These are phyloP conservation scores for Omphaloscelis lunosa DNA, from an alignment of 2,888 invertebrate genomes.

Conservation along the genomic window DNA sequence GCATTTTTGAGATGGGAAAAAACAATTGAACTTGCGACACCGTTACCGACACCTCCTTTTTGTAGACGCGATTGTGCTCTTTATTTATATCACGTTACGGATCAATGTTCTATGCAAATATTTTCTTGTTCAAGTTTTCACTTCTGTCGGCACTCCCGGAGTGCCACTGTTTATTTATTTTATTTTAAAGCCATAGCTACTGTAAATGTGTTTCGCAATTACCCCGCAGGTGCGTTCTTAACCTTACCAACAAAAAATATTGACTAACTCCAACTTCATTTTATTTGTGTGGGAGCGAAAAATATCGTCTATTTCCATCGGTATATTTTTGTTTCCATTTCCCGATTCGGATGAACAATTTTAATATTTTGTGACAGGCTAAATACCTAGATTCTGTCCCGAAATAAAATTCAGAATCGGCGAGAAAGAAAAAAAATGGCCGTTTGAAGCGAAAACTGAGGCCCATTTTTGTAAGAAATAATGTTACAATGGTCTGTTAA, in stretches of 20 bases:
- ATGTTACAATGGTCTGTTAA: slow-evolving; percentile 46
- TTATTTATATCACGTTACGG: no score
- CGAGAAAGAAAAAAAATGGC: slow-evolving; percentile 28
- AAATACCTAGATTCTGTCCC: slow-evolving; percentile 37
- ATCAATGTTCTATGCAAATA: no score
- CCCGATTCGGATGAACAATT: slow-evolving; percentile 21
- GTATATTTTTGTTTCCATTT: slow-evolving; percentile 32
- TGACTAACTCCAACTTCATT: slow-evolving; percentile 3
- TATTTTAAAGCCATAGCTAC: no score
- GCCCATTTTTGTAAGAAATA: slow-evolving; percentile 45
- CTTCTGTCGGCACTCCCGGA: no score
- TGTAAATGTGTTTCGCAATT: no score
- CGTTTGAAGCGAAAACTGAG: slow-evolving; percentile 23
- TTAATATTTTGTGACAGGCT: slow-evolving; percentile 33
- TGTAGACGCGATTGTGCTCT: no score
- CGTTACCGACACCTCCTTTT: no score
- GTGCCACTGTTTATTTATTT: no score
- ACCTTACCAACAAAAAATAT: neutral
- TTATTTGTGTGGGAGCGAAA: slow-evolving; percentile 3
- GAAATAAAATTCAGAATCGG: slow-evolving; percentile 43
- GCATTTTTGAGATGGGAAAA: no score
- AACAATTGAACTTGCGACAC: no score
- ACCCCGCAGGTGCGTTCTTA: neutral
- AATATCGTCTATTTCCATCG: slow-evolving; percentile 3
- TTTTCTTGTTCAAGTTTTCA: no score